Base-by-base conservation (phyloP, 2,113 vertebrate genomes). In the Lepus americanus region DNA sequence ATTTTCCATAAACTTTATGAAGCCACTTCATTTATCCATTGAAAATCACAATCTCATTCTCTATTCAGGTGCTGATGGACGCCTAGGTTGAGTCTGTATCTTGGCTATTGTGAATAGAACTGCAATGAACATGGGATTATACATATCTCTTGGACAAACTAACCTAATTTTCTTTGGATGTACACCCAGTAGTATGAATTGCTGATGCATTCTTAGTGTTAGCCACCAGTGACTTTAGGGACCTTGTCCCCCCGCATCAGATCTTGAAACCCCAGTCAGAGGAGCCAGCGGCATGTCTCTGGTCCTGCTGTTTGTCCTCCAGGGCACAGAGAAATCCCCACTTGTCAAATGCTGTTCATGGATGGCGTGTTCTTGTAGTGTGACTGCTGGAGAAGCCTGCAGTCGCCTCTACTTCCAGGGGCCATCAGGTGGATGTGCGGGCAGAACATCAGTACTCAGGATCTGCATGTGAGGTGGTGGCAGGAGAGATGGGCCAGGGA, bases 181-280 rank as follows among this genome's bases (percentile, higher is more conserved):
- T 63, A 76, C 5, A 23, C 22, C 22, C 22, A 88, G 22, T 33
- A 27, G 31, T 27, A 59, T 20, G 14, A 77, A 33, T 73, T 77
- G 39, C 6, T 51, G 14, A 33, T 77, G 44, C 1, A 5, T 16
- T 19, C 59, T 6, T 77, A 49, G 27, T n/a, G 19, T 51, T 69
- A 36, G 31, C 31, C 29, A 11, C 16, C 31, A 77, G 5, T 81
- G 39, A 86, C 67, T 88, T 31, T 89, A 39, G 12, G 29, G 20
- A 88, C 88, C 66, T 67, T 91, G 63, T 82, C 36, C 53, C 9
- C 20, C 44, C 44, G 44, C 49, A 83, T 3, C 11, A 87, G 23
- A 61, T 51, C 29, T 93, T 83, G 63, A 80, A 73, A 13, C 82
- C 76, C 49, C 66, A 86, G 7, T 82, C 51, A 81, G 61, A 93